phyloP scores from a whole-genome alignment of 2,797 vertebrate genomes.

The Etheostoma nigrum region DNA sequence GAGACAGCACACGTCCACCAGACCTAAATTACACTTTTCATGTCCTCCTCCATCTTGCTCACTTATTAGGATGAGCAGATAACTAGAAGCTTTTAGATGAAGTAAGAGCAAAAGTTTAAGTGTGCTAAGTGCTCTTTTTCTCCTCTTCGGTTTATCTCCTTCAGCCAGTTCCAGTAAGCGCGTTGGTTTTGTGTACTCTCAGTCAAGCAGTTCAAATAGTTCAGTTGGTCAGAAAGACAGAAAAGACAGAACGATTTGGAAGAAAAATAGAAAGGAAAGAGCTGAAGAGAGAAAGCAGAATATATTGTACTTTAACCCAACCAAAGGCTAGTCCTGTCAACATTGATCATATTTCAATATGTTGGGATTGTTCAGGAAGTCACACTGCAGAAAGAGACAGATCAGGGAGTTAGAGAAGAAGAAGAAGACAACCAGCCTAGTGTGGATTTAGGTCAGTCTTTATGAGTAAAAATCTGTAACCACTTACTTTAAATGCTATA shows the following conservation, averaged over 20 bases:
- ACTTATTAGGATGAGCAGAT: constrained; percentile 54
- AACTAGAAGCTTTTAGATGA: constrained; percentile 53
- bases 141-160: constrained; percentile 45
- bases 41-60: constrained; percentile 34
- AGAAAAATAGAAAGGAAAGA: constrained; percentile 66
- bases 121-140: constrained; percentile 21
- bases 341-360: constrained; percentile 69
- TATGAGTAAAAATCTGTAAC: neutral
- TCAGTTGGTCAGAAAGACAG: too few relatives aligned
- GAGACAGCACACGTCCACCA: constrained; percentile 55
- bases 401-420: constrained; percentile 14
- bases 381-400: constrained; percentile 23
- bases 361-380: constrained; percentile 52
- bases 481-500: neutral
- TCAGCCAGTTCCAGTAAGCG: constrained; percentile 70
- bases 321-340: constrained; percentile 66
- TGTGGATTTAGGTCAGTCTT: constrained; percentile 12
- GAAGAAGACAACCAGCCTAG: neutral
- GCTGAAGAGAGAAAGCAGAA: constrained; percentile 34
- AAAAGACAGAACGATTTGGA: too few relatives aligned
- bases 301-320: constrained; percentile 62
- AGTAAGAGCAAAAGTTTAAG: constrained; percentile 61
- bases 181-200: constrained; percentile 48
- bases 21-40: constrained; percentile 26
- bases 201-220: constrained; percentile 70